Evolutionary conservation across 1,140 invertebrate species (phyloP).

Genomic region (Polypedilum pembai): DNA sequence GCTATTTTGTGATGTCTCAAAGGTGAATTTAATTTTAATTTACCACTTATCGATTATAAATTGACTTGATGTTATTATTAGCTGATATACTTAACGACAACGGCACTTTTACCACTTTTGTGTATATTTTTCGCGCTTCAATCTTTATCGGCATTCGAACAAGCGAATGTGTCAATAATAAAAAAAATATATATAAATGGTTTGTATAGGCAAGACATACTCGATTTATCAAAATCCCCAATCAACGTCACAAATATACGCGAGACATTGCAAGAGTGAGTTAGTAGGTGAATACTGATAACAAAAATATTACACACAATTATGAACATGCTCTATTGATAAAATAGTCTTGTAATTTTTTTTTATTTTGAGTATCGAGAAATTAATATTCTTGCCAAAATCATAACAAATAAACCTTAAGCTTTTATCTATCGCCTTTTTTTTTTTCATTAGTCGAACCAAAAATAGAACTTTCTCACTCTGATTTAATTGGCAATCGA

Average conservation of each 20-base stretch:
- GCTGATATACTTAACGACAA: no score
- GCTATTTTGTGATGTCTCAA: no score
- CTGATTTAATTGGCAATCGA: slow-evolving; percentile 17
- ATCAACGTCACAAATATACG: neutral
- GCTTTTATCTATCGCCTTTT: neutral
- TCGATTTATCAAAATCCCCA: neutral
- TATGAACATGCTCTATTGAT: neutral
- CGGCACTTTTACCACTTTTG: no score
- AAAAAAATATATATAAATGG: neutral
- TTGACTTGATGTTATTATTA: no score
- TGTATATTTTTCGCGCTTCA: neutral
- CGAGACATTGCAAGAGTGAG: neutral
- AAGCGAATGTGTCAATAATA: neutral
- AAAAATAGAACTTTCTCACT: slow-evolving; percentile 4
- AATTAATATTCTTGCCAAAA: neutral
- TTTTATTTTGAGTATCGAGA: neutral
- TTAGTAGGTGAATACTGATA: neutral
- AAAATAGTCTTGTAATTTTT: neutral
- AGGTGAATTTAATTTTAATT: no score
- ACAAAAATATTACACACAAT: slow-evolving; percentile 14
- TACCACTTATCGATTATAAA: no score
- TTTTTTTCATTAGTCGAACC: neutral
- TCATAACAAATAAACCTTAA: no score
- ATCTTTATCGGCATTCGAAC: neutral
- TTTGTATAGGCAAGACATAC: neutral